Base-by-base conservation (phyloP, 2,888 invertebrate species). In the Mylabris sibirica region DNA sequence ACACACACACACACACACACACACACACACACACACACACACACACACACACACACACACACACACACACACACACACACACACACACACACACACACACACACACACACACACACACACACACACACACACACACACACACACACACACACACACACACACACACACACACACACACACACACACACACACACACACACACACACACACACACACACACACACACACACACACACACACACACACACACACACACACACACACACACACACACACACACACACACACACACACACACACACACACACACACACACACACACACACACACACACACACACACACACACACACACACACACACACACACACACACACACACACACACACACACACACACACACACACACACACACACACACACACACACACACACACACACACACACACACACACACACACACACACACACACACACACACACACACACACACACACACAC, bases 81-180 rank as follows among this genome's bases (percentile, higher is more conserved):
- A 71, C 75, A 74, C 68, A 74, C 68, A 44, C 44, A 44, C n/a
- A n/a, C 44, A 44, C 44, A 6, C n/a, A 44, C 6, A 64, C 49
- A 84, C 74, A 71, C 75, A 74, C 68, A 74, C 68, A 44, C 44
- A 44, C n/a, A n/a, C 44, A 44, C 44, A 6, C n/a, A 44, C 6
- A 64, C 49, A 84, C 74, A 71, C 75, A 74, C 68, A 74, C 68
- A 44, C 44, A 44, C n/a, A n/a, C 44, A 44, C 44, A 6, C n/a
- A 44, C 6, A 64, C 49, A 84, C 74, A 71, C 75, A 74, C 68
- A 74, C 68, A 44, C 44, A 44, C n/a, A n/a, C 44, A 44, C 44
- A 6, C n/a, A 44, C 6, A 64, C 49, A 84, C 74, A 71, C 75
- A 74, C 68, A 74, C 68, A 44, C 44, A 44, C n/a, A n/a, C 44